phyloP scores from a whole-genome alignment of 1,140 invertebrate species.

The Papilio dardanus region DNA sequence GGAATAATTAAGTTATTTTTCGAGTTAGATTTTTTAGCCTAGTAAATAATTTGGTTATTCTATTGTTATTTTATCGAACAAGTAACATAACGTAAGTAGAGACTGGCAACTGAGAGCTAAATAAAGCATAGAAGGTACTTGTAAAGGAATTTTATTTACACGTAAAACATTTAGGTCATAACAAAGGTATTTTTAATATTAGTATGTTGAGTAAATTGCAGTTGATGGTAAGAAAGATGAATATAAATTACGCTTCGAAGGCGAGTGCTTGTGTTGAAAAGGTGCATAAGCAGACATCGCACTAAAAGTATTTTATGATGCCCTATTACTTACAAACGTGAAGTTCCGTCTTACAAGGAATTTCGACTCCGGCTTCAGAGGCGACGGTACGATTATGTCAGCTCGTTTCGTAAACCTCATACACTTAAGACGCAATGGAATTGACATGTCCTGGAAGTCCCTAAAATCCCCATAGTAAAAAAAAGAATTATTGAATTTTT shows the following conservation, averaged over 20 bases:
- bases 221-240: neutral
- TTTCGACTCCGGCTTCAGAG: too few relatives aligned
- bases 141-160: neutral
- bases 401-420: too few relatives aligned
- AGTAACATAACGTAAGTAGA: too few relatives aligned
- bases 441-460: too few relatives aligned
- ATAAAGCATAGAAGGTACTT: too few relatives aligned
- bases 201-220: neutral
- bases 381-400: too few relatives aligned
- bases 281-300: neutral
- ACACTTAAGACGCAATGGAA: too few relatives aligned
- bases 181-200: neutral
- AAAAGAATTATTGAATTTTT: too few relatives aligned
- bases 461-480: too few relatives aligned
- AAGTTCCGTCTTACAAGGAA: neutral
- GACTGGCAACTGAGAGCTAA: neutral
- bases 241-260: neutral
- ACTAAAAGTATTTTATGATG: conserved; percentile 3
- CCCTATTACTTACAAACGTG: neutral
- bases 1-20: neutral
- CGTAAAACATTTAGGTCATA: neutral
- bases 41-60: too few relatives aligned
- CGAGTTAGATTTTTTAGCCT: too few relatives aligned
- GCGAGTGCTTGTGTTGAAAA: conserved; percentile 9
- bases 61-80: too few relatives aligned